Evolutionary conservation across 1,140 invertebrate species (phyloP), one percentile per base, ranked within the genome.

Genomic region (Elysia chlorotica): DNA sequence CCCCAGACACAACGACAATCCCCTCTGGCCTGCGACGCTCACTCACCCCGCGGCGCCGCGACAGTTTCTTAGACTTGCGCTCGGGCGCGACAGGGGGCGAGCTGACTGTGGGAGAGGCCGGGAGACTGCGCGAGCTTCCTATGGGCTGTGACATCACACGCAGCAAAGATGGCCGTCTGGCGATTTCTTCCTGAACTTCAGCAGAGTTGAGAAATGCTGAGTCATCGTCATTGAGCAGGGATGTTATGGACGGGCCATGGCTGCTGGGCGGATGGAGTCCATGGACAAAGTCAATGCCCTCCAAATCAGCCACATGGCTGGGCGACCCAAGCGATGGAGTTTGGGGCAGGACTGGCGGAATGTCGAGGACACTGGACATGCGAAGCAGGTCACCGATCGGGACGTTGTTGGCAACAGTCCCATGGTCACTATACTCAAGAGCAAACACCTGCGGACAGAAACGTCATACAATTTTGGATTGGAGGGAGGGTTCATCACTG

Each of bases 361-460:
- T 21, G n/a, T 71, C 57, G 53, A 71, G n/a, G 57, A 62, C 23
- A 5, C 38, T 36, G 6, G 69, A 71, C 69, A 71, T 71, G 1
- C 38, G 36, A n/a, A 71, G 38, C 5, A 71, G 59, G 38, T 71
- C 69, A 14, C n/a, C 69, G 2, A 59, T 71, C 1, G 69, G 57
- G 30, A 71, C 59, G 36, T 38, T n/a, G 23, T 62, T 62, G 1
- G 10, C 69, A 23, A 2, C n/a, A 10, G 28, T 38, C 6, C 59
- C 38, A 31, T 31, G 35, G 35, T 62, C 69, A 23, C 38, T 71
- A 59, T 62, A 63, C 33, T 71, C 69, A 28, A 62, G 36, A 2
- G 48, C 36, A 53, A 71, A 71, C 5, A 71, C 59, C 69, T 71
- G 37, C 23, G n/a, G 25, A 38, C 10, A 35, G 33, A 36, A 63